Evolutionary conservation across 2,888 invertebrate genomes (phyloP).

Genomic region (Torymus aiolomorphi): DNA sequence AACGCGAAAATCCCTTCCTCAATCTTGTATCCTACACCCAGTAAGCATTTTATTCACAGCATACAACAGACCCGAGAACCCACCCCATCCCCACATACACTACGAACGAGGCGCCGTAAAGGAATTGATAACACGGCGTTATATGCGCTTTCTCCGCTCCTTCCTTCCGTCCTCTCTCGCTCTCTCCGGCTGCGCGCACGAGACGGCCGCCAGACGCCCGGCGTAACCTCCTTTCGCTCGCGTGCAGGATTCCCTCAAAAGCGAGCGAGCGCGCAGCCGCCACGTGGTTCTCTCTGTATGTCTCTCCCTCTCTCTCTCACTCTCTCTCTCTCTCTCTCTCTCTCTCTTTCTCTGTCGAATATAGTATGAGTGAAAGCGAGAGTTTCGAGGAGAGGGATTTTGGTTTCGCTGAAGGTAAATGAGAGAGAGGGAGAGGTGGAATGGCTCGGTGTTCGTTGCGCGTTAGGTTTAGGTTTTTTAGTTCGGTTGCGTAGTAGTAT

Average conservation of each 20-base stretch:
- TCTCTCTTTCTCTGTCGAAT: not conserved
- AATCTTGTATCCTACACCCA: too few species aligned
- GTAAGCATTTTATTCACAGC: too few species aligned
- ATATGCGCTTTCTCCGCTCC: constrained; percentile 17
- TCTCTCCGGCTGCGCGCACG: constrained; percentile 44
- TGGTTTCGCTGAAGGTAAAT: too few species aligned
- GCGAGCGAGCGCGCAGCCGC: not conserved
- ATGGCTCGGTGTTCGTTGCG: too few species aligned
- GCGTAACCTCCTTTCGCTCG: constrained; percentile 48
- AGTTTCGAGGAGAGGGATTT: not conserved
- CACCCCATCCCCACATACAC: too few species aligned
- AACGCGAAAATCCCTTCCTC: too few species aligned
- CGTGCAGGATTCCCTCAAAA: constrained; percentile 19
- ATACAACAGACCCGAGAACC: too few species aligned
- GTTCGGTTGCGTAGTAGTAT: too few species aligned
- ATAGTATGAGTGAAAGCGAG: not conserved
- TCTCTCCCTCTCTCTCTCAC: not conserved
- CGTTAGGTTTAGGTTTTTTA: too few species aligned
- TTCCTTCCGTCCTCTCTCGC: constrained; percentile 53
- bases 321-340: not conserved
- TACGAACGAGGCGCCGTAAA: constrained; percentile 74
- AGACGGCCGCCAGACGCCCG: constrained; percentile 41
- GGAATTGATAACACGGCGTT: constrained; percentile 75
- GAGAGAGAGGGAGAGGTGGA: too few species aligned
- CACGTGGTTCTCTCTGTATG: constrained; percentile 22